Evolutionary conservation across 1,140 invertebrate genomes (phyloP).

Genomic region (Drosophila rufa): DNA sequence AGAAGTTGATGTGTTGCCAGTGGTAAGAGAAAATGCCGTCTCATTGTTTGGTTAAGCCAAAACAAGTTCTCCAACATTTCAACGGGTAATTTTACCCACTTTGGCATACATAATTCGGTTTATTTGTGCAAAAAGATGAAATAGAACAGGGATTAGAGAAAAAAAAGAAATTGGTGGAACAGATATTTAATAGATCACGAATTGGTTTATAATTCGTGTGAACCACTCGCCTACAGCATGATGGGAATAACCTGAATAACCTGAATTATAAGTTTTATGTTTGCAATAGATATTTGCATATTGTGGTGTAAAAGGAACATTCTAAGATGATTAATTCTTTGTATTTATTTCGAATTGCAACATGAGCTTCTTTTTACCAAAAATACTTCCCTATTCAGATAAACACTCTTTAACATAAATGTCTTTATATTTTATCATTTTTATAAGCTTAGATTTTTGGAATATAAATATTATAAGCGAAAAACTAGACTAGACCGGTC

Average conservation of each 20-base stretch:
- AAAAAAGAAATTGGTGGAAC: neutral
- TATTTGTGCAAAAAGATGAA: too few relatives aligned
- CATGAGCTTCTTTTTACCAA: neutral
- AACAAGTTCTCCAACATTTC: constrained; percentile 24
- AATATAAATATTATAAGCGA: too few relatives aligned
- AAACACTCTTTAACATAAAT: neutral
- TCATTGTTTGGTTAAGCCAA: neutral
- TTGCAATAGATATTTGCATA: neutral
- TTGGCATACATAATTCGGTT: neutral
- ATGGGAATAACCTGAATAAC: neutral
- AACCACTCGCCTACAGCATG: constrained; percentile 1
- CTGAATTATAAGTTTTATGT: neutral
- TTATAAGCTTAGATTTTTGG: neutral
- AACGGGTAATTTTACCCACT: neutral
- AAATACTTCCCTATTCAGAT: neutral
- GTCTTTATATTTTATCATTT: neutral
- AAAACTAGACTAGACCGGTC: neutral
- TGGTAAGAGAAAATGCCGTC: constrained; percentile 1
- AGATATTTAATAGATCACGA: neutral
- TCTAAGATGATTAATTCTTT: neutral
- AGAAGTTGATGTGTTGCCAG: neutral
- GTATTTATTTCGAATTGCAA: too few relatives aligned
- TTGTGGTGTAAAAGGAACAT: neutral
- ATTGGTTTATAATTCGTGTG: neutral
- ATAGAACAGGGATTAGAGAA: neutral